Base-by-base conservation (phyloP, 2,113 vertebrate genomes). In the Sander lucioperca region DNA sequence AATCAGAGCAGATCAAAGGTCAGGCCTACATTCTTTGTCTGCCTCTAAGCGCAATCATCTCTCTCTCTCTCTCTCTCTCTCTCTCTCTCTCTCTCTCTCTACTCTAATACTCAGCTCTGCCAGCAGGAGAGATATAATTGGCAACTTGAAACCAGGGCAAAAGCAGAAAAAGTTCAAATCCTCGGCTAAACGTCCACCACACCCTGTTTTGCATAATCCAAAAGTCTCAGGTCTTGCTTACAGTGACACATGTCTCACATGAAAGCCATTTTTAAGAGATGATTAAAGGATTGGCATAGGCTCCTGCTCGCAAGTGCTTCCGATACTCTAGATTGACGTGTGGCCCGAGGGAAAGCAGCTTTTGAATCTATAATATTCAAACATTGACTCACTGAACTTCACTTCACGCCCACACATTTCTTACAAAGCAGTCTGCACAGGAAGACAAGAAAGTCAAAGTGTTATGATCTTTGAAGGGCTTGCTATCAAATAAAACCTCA, bases 1-100 rank as follows among this genome's bases (percentile, higher is more conserved):
- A 74, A 51, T 83, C 66, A 80, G 75, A 80, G 47, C 53, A 67
- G 74, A n/a, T 70, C 80, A 89, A 64, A 86, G 85, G 79, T 66
- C 62, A 81, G 76, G 4, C 39, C 11, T 10, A 27, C 61, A 43
- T 11, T 48, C 72, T 68, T 12, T 27, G 50, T 68, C 66, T 53
- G 62, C 48, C 39, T 63, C 66, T 19, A 2, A 21, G 11, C 10
- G 1, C 61, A 64, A 74, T 85, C 65, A 78, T 65, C 47, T 76
- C 27, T 74, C 82, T 56, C 15, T 76, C 36, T 65, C 47, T 76
- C 36, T 65, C 47, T 76, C 36, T 65, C 47, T 76, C 36, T 65
- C 47, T 73, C 36, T 65, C 47, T 76, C n/a, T n/a, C n/a, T n/a
- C 36, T 65, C 47, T 76, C 36, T 74, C 82, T 56, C 15, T 12